Evolutionary conservation across 2,888 invertebrate genomes (phyloP).

Genomic region (Drosophila maculinotata): DNA sequence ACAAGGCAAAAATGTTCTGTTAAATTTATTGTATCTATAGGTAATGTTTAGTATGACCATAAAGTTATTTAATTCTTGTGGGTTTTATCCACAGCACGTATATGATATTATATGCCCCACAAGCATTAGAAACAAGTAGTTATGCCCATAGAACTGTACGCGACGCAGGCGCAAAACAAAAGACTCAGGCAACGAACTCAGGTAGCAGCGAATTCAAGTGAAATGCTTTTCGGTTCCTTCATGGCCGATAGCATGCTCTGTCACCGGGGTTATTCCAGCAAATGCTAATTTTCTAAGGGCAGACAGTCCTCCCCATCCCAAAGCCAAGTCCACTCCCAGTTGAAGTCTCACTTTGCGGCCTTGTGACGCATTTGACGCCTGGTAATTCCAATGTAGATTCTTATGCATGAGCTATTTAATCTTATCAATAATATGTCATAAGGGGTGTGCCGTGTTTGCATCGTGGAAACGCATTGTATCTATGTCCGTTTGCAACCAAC

Average conservation of each 20-base stretch:
- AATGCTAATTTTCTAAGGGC: slow-evolving; percentile 52
- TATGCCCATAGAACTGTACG: background rate
- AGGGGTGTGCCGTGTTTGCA: slow-evolving; percentile 61
- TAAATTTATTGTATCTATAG: too few species aligned
- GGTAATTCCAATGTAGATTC: slow-evolving; percentile 65
- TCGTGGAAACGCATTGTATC: slow-evolving; percentile 49
- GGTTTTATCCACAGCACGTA: background rate
- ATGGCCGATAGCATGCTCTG: slow-evolving; percentile 15
- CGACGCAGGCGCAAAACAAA: slow-evolving; percentile 53
- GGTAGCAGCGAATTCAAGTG: slow-evolving; percentile 64
- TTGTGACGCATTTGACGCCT: slow-evolving; percentile 62
- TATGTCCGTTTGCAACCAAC: slow-evolving; percentile 62
- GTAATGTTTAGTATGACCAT: too few species aligned
- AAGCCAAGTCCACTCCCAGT: slow-evolving; percentile 36
- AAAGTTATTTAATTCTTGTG: background rate
- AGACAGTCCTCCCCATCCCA: slow-evolving; percentile 29
- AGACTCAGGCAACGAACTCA: slow-evolving; percentile 79
- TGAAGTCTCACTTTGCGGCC: slow-evolving; percentile 14
- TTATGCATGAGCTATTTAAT: slow-evolving; percentile 47
- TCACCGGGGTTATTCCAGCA: slow-evolving; percentile 50
- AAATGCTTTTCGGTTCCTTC: slow-evolving; percentile 45
- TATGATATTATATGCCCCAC: slow-evolving; percentile 4
- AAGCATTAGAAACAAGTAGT: slow-evolving; percentile 6
- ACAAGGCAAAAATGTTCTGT: too few species aligned
- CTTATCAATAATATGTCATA: slow-evolving; percentile 62